Evolutionary conservation across 2,888 invertebrate species (phyloP).

Genomic region (Rotaria magnacalcarata): DNA sequence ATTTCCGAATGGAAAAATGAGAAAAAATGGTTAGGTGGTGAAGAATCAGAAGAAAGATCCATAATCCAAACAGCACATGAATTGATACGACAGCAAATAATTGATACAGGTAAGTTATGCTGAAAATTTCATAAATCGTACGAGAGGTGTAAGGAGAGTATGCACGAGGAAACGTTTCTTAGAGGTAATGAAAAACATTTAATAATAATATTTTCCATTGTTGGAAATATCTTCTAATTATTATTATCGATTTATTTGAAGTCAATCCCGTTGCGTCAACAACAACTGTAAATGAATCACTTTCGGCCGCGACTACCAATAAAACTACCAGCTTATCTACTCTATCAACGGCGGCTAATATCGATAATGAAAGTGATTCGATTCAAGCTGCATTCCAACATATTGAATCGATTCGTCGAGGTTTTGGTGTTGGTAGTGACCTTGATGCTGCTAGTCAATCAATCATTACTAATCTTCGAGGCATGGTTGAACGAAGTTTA

Average conservation of each 20-base stretch:
- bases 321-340: neutral
- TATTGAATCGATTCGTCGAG: constrained; percentile 54
- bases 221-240: too few species aligned
- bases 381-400: constrained; percentile 5
- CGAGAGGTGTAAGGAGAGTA: too few species aligned
- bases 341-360: neutral
- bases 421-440: constrained; percentile 46
- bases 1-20: neutral
- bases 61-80: neutral
- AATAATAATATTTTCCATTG: too few species aligned
- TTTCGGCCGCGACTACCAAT: neutral
- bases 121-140: too few species aligned
- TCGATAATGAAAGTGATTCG: neutral
- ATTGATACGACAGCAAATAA: neutral
- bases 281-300: neutral
- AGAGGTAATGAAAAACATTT: too few species aligned
- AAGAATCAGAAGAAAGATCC: neutral
- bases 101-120: neutral
- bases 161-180: too few species aligned
- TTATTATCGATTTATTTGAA: too few species aligned
- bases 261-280: neutral
- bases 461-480: neutral
- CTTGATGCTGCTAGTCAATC: neutral
- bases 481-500: constrained; percentile 53
- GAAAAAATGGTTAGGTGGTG: neutral